Conservation (phyloP, 2,888 invertebrate genomes). For the Dryobota labecula region DNA sequence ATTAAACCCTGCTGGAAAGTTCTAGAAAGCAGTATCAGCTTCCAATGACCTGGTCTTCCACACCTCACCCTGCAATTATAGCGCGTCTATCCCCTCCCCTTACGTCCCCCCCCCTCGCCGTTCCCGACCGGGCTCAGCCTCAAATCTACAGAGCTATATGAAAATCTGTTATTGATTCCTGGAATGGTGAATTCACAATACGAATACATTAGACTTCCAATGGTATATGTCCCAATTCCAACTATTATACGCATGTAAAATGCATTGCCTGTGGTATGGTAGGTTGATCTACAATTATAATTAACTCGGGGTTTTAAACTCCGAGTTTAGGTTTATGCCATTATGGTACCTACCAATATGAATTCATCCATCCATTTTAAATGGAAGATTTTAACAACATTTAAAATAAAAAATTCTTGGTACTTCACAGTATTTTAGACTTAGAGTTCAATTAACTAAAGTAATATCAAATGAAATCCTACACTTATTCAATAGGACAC, state of each 20-base stretch:
- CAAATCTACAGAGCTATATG: background rate
- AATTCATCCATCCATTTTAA: background rate
- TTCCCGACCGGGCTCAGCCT: too few species aligned
- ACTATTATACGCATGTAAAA: background rate
- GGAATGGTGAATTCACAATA: background rate
- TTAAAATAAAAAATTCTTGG: background rate
- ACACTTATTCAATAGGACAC: background rate
- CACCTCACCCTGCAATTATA: background rate
- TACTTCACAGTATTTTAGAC: background rate
- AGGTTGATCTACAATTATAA: background rate
- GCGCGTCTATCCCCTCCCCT: too few species aligned
- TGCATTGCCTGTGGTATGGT: background rate
- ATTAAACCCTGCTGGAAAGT: background rate
- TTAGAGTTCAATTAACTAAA: background rate
- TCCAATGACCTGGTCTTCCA: too few species aligned
- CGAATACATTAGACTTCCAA: background rate
- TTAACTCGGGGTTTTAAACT: background rate
- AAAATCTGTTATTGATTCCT: conserved; percentile 5
- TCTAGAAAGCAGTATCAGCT: too few species aligned
- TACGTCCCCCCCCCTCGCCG: too few species aligned
- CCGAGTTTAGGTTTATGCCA: rapidly evolving
- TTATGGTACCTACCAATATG: too few species aligned
- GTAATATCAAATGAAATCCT: background rate
- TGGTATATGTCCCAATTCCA: background rate
- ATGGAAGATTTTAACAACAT: background rate